These are phyloP conservation scores for Cremastinae sp. DNA, from an alignment of 2,888 invertebrate genomes.

Conservation along the genomic window DNA sequence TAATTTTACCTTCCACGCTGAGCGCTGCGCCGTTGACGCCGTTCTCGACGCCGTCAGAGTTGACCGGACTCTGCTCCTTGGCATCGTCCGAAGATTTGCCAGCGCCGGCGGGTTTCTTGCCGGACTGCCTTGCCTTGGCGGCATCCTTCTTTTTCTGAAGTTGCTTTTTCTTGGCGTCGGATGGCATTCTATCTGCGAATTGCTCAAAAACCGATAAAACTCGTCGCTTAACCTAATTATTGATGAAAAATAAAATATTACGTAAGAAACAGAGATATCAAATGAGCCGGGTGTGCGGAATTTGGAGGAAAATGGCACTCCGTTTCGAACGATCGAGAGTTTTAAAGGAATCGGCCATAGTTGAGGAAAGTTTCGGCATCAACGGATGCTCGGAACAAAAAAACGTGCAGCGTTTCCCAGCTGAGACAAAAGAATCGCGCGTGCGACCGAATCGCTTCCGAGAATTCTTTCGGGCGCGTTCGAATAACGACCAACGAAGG, in stretches of 20 bases:
- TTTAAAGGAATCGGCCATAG: constrained; percentile 44
- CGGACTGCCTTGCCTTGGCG: constrained; percentile 86
- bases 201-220: constrained; percentile 13
- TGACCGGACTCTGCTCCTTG: constrained; percentile 82
- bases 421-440: constrained; percentile 59
- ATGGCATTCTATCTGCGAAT: constrained; percentile 89
- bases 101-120: constrained; percentile 72
- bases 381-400: constrained; percentile 42
- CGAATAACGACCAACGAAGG: background rate
- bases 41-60: constrained; percentile 80
- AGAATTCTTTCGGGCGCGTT: background rate
- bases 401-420: constrained; percentile 63
- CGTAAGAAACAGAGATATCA: constrained; percentile 38
- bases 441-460: background rate
- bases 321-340: constrained; percentile 18
- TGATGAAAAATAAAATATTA: constrained; percentile 25
- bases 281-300: constrained; percentile 15
- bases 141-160: constrained; percentile 98
- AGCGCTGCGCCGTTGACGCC: constrained; percentile 82
- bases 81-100: constrained; percentile 80
- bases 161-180: constrained; percentile 98
- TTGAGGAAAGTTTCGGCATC: constrained; percentile 10
- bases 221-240: constrained; percentile 38
- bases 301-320: constrained; percentile 24
- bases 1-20: constrained; percentile 87